Base-by-base conservation (phyloP, 1,140 invertebrate species). In the Ostrea denselamellosa region DNA sequence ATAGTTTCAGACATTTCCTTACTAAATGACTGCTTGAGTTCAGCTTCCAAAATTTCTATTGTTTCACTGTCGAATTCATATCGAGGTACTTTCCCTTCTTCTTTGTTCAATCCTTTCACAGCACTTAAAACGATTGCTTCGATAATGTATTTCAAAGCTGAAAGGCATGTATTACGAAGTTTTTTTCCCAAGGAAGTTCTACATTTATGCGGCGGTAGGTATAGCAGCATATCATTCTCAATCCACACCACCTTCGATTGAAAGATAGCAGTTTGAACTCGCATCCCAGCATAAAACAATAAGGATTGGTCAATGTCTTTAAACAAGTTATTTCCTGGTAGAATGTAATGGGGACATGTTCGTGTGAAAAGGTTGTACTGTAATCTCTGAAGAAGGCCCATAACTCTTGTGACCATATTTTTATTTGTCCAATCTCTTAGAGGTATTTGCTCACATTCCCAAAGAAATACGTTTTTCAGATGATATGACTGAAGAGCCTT, bases 301-400 rank as follows among this genome's bases (percentile, higher is more conserved):
- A 87, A 56, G 22, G 25, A 51, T 10, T 62, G 25, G 0, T 87
- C 86, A 25, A 87, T 87, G 22, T 84, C 86, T 9, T 9, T 51
- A n/a, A 87, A 87, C 19, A 87, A 28, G 44, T 87, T 87, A 14
- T 71, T 84, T 9, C 25, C 12, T 25, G 86, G 86, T 22, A 87
- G 28, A 53, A 87, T 68, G 71, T 84, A 87, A n/a, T 87, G 81
- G 10, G 86, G 86, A 84, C 81, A 84, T n/a, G 51, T 53, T 65
- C 34, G 34, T 65, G 53, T 17, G n/a, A 87, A 53, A 53, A 87
- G 86, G 53, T 84, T 52, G 5, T 51, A 52, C n/a, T 84, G 28
- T 17, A 87, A 71, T 14, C 81, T 51, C 44, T 87, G 86, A 25
- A 87, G 44, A 51, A 87, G 54, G 9, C 86, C 81, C 8, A 17